phyloP scores from a whole-genome alignment of 2,888 invertebrate species.

The Oeneis ivallda region DNA sequence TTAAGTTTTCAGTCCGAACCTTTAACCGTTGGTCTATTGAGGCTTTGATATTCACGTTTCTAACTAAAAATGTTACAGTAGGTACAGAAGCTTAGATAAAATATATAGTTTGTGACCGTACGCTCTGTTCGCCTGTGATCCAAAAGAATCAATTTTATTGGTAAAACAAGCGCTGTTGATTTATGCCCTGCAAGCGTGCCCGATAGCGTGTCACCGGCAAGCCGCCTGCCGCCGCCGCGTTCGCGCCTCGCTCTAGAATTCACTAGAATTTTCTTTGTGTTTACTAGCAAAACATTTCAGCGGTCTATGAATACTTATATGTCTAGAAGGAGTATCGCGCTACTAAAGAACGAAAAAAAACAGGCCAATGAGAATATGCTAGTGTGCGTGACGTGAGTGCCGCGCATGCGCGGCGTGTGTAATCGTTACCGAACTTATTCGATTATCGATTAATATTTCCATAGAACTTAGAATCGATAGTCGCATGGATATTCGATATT shows the following conservation, averaged over 20 bases:
- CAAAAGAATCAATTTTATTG: conserved; percentile 78
- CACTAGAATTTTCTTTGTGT: conserved; percentile 69
- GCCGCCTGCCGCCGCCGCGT: conserved; percentile 42
- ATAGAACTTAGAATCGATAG: no score
- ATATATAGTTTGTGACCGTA: conserved; percentile 25
- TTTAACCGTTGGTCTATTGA: no score
- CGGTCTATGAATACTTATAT: no score
- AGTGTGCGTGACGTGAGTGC: no score
- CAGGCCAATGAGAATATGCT: no score
- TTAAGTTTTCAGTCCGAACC: no score
- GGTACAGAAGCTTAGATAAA: conserved; percentile 26
- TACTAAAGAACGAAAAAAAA: no score
- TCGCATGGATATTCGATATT: no score
- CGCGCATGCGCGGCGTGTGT: no score
- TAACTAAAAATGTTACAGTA: conserved; percentile 9
- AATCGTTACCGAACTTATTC: no score
- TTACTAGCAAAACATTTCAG: conserved; percentile 33
- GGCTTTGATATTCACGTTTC: background rate
- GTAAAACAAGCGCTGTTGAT: conserved; percentile 76
- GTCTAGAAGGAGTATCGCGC: no score
- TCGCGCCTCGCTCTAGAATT: conserved; percentile 73
- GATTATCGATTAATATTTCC: no score
- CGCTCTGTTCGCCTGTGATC: conserved; percentile 57
- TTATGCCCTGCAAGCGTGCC: conserved; percentile 73
- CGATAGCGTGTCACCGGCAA: conserved; percentile 70